Evolutionary conservation across 2,113 vertebrate genomes (phyloP).

Genomic region (Gnathonemus echidnorhynchus): DNA sequence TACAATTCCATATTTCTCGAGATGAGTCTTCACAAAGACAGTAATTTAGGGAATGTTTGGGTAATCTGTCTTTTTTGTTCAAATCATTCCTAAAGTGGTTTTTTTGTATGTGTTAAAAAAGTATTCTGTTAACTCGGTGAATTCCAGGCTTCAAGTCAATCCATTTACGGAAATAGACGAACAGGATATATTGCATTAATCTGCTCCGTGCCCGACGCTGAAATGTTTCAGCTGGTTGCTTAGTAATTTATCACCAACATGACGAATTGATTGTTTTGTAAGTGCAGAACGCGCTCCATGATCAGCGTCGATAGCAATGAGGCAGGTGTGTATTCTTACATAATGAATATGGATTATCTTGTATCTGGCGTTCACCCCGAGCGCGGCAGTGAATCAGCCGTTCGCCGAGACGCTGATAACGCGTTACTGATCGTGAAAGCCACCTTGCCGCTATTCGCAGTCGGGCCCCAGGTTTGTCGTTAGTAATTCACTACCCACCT

Average conservation of each 20-base stretch:
- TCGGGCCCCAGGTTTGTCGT: not conserved
- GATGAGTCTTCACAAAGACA: not conserved
- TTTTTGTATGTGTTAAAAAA: not conserved
- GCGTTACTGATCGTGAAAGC: not conserved
- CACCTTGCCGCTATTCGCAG: not conserved
- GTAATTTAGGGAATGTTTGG: not conserved
- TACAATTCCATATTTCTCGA: not conserved
- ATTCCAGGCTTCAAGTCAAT: slow-evolving; percentile 4
- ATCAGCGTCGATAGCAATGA: slow-evolving; percentile 11
- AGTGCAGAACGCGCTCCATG: not conserved
- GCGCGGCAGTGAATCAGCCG: not conserved
- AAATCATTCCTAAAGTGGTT: not conserved
- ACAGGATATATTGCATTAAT: slow-evolving; percentile 5
- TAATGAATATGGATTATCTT: not conserved
- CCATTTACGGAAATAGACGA: not conserved
- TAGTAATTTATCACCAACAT: not conserved
- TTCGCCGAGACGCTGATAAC: not conserved
- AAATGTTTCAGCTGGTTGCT: not conserved
- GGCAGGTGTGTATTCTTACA: slow-evolving; percentile 5
- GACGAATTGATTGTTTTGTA: slow-evolving; percentile 9
- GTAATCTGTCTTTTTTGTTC: not conserved
- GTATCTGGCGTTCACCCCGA: not conserved
- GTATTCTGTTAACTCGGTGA: not conserved
- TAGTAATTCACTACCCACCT: not conserved
- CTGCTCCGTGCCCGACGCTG: not conserved